Conservation (phyloP, 2,888 invertebrate species). For the Entomobrya multifasciata region DNA sequence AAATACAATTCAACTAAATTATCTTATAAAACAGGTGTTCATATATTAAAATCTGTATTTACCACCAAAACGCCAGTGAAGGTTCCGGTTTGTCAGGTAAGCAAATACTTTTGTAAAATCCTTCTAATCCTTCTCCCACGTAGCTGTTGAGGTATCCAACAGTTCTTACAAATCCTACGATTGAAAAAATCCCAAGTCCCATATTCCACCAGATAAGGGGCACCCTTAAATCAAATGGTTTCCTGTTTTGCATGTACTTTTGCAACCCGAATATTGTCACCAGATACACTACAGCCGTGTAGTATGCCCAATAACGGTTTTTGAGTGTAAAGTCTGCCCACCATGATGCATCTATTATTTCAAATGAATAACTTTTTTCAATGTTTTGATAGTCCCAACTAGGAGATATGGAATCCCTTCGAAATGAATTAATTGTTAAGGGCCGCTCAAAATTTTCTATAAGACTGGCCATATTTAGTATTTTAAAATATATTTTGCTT, state of each 20-base stretch:
- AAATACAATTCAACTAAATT: too few species aligned
- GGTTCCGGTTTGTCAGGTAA: slow-evolving; percentile 84
- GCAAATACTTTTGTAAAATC: slow-evolving; percentile 83
- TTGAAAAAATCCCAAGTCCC: slow-evolving; percentile 52
- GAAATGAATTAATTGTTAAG: too few species aligned
- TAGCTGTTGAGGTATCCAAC: not conserved
- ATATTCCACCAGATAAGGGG: slow-evolving; percentile 55
- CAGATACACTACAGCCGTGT: slow-evolving; percentile 30
- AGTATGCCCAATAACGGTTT: slow-evolving; percentile 32
- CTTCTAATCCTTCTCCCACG: slow-evolving; percentile 65
- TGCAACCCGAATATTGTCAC: slow-evolving; percentile 49
- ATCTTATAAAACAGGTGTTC: too few species aligned
- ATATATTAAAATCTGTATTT: too few species aligned
- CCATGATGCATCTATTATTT: too few species aligned
- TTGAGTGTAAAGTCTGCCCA: too few species aligned
- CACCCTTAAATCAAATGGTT: slow-evolving; percentile 16
- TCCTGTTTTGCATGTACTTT: slow-evolving; percentile 42
- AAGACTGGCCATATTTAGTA: too few species aligned
- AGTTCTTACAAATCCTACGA: slow-evolving; percentile 45
- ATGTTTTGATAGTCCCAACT: too few species aligned
- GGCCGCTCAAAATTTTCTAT: too few species aligned
- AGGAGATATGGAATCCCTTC: too few species aligned
- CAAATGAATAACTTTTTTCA: too few species aligned
- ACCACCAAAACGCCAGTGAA: slow-evolving; percentile 54
- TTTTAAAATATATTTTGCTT: too few species aligned